Base-by-base conservation (phyloP, 2,113 vertebrate species). In the Pipa parva region DNA sequence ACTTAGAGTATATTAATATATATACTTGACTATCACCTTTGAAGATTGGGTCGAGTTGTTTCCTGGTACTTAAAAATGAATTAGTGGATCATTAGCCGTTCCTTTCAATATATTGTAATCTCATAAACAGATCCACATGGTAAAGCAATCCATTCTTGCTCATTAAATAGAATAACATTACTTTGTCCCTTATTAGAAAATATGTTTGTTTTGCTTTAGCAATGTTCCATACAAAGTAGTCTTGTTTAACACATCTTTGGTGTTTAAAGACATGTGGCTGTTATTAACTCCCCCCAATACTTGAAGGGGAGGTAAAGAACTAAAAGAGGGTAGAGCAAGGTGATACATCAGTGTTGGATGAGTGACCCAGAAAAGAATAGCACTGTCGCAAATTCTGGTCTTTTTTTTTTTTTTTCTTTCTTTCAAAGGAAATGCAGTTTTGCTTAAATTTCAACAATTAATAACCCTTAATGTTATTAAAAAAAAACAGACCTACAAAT, bases 151-250 rank as follows among this genome's bases (percentile, higher is more conserved):
- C 54, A 58, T 61, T 70, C 66, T 61, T 61, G 49, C 66, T 70
- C 66, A 70, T 70, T 70, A 61, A 60, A 70, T 70, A 70, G 36
- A 70, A 61, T 70, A 70, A 70, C 66, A 70, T 61, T 70, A 61
- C 66, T 70, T 9, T 31, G 50, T 61, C 66, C 66, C 50, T 54
- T 70, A 70, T 70, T 70, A 70, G 66, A 48, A 70, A 70, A 61
- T 70, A 46, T 70, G 58, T 70, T 70, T 70, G 66, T 70, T 70
- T 61, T 70, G 46, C 33, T 61, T 70, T 61, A 61, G 57, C 49
- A 70, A 61, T 70, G 57, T 70, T 49, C 66, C 48, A 54, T 70
- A 54, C 49, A 70, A 70, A 70, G 58, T 70, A 46, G 66, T 61
- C 58, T 54, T 54, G 58, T 70, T 70, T 52, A 70, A 70, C 66